These are phyloP conservation scores for Caenorhabditis japonica DNA, from an alignment of 2,888 invertebrate species.

Conservation along the genomic window DNA sequence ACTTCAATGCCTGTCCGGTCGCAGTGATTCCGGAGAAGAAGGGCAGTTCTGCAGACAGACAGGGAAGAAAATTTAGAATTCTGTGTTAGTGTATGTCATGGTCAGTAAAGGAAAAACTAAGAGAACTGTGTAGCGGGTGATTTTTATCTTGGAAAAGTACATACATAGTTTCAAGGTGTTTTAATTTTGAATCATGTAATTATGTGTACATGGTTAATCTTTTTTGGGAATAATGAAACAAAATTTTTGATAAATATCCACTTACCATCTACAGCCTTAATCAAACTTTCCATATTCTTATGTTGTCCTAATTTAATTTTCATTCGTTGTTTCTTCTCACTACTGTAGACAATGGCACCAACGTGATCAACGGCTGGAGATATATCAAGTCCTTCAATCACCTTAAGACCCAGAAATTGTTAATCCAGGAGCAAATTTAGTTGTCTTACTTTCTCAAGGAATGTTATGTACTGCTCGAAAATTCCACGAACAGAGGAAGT, in stretches of 20 bases:
- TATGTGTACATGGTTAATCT: conserved; percentile 41
- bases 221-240: conserved; percentile 8
- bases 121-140: conserved; percentile 24
- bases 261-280: conserved; percentile 43
- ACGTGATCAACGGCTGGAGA: conserved; percentile 46
- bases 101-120: conserved; percentile 2
- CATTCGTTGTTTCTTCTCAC: conserved; percentile 43
- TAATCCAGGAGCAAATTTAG: not conserved
- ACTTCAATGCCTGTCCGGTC: conserved; percentile 66
- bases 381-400: conserved; percentile 56
- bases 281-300: conserved; percentile 28
- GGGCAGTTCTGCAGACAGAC: conserved; percentile 54
- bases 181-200: conserved; percentile 43
- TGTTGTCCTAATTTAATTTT: conserved; percentile 51
- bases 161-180: conserved; percentile 40
- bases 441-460: conserved; percentile 40
- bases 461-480: conserved; percentile 43
- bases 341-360: conserved; percentile 55
- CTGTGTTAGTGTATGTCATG: too few species aligned
- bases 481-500: conserved; percentile 50
- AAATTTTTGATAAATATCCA: not conserved
- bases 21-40: conserved; percentile 70
- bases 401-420: conserved; percentile 29
- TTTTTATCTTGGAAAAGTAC: conserved; percentile 29
- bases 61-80: too few species aligned